Percentiles rank a stretch among this genome's conserved stretches.
phyloP scores from a whole-genome alignment of 2,113 vertebrate genomes.

The Craseonycteris thonglongyai region DNA sequence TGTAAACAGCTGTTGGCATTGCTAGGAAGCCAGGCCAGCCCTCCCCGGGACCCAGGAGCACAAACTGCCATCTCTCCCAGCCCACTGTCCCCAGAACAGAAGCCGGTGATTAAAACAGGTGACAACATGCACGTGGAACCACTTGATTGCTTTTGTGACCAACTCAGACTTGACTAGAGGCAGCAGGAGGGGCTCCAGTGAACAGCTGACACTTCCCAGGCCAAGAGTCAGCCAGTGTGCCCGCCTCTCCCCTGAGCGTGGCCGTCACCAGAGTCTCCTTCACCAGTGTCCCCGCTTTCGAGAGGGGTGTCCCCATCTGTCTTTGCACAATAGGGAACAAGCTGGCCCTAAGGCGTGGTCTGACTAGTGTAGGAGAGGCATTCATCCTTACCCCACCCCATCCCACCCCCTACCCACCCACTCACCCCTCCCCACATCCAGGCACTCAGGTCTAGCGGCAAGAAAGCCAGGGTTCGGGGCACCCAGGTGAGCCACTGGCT shows the following conservation, averaged over 20 bases:
- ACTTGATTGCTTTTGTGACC: background rate
- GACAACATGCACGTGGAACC: accelerated
- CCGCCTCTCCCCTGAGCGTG: background rate
- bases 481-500: accelerated
- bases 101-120: accelerated
- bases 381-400: too few species aligned
- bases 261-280: background rate
- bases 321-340: background rate
- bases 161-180: too few species aligned
- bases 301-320: accelerated
- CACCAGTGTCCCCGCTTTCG: background rate
- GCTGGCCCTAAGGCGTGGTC: accelerated
- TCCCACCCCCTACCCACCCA: too few species aligned
- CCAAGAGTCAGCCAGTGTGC: background rate
- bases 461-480: background rate
- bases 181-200: background rate
- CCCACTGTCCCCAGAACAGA: accelerated
- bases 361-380: accelerated
- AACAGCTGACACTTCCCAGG: too few species aligned
- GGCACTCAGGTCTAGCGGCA: accelerated
- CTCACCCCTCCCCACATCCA: accelerated
- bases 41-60: accelerated
- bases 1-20: background rate
- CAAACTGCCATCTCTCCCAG: accelerated
- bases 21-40: too few species aligned